These are phyloP conservation scores for Pectinophora gossypiella DNA, from an alignment of 1,140 invertebrate genomes.

Conservation along the genomic window DNA sequence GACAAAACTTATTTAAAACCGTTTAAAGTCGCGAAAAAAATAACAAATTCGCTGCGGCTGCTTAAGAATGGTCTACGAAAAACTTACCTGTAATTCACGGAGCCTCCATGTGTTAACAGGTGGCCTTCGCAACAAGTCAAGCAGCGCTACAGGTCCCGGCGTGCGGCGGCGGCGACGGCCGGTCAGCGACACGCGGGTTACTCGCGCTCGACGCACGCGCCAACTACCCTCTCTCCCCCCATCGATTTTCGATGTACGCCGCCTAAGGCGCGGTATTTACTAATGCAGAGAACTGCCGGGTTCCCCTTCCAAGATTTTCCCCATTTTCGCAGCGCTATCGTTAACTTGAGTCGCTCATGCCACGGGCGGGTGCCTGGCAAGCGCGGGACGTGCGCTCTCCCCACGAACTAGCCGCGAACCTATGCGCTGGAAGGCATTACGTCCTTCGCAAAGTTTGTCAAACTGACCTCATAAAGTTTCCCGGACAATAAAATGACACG, in stretches of 20 bases:
- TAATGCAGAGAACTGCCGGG: conserved; percentile 57
- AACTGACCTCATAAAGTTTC: no score
- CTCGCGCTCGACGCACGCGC: conserved; percentile 50
- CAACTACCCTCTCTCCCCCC: conserved; percentile 23
- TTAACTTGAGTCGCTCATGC: background rate
- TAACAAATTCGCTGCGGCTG: conserved; percentile 6
- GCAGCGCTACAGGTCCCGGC: conserved; percentile 44
- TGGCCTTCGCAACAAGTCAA: conserved; percentile 64
- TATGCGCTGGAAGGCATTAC: no score
- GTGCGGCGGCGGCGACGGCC: conserved; percentile 32
- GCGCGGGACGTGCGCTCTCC: background rate
- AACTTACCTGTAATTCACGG: conserved; percentile 60
- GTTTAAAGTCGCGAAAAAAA: background rate
- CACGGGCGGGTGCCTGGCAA: background rate
- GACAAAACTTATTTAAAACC: conserved; percentile 9
- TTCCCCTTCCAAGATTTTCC: conserved; percentile 52
- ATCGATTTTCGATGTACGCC: conserved; percentile 60
- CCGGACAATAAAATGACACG: no score
- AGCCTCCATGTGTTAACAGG: conserved; percentile 66
- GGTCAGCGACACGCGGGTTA: conserved; percentile 45
- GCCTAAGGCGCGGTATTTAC: conserved; percentile 61
- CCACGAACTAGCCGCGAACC: no score
- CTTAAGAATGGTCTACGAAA: background rate
- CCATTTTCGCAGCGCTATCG: conserved; percentile 31
- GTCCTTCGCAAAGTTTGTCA: no score